phyloP scores from a whole-genome alignment of 2,113 vertebrate species.

The Lepus americanus region DNA sequence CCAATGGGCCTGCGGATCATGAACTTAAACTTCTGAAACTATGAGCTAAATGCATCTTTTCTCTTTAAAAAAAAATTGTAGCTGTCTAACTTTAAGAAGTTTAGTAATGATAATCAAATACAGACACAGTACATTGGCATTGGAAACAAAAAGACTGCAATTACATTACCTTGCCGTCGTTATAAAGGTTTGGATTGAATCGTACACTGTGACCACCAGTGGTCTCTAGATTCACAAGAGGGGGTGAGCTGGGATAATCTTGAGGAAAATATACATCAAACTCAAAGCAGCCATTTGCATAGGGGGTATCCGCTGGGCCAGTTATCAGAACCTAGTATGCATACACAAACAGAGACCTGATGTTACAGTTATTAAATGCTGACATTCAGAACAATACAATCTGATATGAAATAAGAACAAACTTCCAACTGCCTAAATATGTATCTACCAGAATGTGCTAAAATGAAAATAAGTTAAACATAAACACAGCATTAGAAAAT shows the following conservation, averaged over 20 bases:
- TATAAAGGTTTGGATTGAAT: constrained; percentile 99
- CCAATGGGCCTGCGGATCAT: no score
- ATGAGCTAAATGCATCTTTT: no score
- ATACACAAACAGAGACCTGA: constrained; percentile 19
- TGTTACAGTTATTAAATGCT: not conserved
- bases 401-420: not conserved
- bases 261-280: constrained; percentile 99
- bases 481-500: not conserved
- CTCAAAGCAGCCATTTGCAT: constrained; percentile 98
- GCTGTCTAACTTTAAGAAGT: no score
- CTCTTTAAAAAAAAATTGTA: no score
- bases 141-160: constrained; percentile 49
- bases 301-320: constrained; percentile 97
- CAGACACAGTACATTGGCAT: not conserved
- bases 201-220: constrained; percentile 98
- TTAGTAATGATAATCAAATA: no score
- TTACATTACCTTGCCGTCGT: constrained; percentile 95
- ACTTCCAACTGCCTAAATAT: not conserved
- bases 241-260: constrained; percentile 99
- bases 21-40: no score
- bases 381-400: not conserved
- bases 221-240: constrained; percentile 98
- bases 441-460: not conserved
- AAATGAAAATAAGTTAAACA: not conserved
- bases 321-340: constrained; percentile 96